phyloP scores from a whole-genome alignment of 1,140 invertebrate species.

The Himalopsyche phryganea region DNA sequence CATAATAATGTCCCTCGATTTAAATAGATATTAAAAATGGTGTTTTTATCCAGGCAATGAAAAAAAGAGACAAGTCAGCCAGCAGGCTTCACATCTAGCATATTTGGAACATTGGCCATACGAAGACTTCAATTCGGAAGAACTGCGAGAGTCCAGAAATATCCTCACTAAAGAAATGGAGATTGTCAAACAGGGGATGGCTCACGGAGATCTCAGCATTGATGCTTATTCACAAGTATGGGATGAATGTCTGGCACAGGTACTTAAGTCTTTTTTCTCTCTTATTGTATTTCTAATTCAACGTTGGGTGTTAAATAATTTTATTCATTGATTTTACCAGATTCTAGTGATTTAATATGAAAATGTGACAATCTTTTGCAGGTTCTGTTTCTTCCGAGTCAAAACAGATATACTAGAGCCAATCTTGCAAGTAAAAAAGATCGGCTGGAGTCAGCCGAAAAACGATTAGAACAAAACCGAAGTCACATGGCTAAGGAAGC shows the following conservation, averaged over 20 bases:
- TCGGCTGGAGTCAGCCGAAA: slow-evolving; percentile 88
- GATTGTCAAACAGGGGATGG: slow-evolving; percentile 89
- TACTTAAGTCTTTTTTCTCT: too few species aligned
- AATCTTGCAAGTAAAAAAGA: slow-evolving; percentile 95
- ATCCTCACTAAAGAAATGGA: slow-evolving; percentile 81
- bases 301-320: too few species aligned
- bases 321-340: slow-evolving; percentile 19
- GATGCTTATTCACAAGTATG: slow-evolving; percentile 94
- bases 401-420: slow-evolving; percentile 89
- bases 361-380: slow-evolving; percentile 37
- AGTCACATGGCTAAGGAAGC: slow-evolving; percentile 93
- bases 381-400: slow-evolving; percentile 83
- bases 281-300: too few species aligned
- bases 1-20: background rate
- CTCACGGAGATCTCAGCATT: slow-evolving; percentile 86
- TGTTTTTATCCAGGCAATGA: slow-evolving; percentile 38
- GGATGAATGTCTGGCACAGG: slow-evolving; percentile 90
- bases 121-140: slow-evolving; percentile 66
- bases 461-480: slow-evolving; percentile 88
- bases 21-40: background rate
- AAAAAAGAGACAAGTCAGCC: slow-evolving; percentile 45
- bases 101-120: slow-evolving; percentile 88
- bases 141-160: slow-evolving; percentile 65
- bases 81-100: slow-evolving; percentile 67
- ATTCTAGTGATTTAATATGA: background rate